These are phyloP conservation scores for Xylophagus ater DNA, from an alignment of 2,888 invertebrate species.

Conservation along the genomic window DNA sequence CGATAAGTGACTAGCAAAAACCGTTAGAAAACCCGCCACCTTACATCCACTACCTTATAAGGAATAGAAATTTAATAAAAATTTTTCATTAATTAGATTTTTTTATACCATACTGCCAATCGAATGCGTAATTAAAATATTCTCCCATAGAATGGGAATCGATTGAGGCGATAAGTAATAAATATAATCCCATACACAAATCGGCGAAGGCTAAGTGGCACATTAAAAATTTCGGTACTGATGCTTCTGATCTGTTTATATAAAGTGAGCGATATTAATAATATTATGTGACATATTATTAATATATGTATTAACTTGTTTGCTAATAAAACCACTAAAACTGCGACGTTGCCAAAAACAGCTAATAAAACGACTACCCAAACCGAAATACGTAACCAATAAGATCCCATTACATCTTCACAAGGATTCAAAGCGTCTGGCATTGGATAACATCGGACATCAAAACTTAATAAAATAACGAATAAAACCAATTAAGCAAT, in stretches of 20 bases:
- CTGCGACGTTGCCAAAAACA: slow-evolving; percentile 71
- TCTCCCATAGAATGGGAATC: slow-evolving; percentile 74
- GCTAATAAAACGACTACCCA: slow-evolving; percentile 80
- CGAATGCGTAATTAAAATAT: slow-evolving; percentile 82
- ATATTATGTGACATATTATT: neutral
- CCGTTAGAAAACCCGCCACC: slow-evolving; percentile 77
- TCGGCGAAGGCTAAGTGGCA: slow-evolving; percentile 81
- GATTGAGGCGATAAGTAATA: slow-evolving; percentile 70
- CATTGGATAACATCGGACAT: slow-evolving; percentile 56
- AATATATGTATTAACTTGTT: slow-evolving; percentile 34
- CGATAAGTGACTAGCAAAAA: slow-evolving; percentile 77
- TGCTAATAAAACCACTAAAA: slow-evolving; percentile 62
- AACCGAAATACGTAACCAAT: slow-evolving; percentile 66
- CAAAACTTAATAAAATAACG: slow-evolving; percentile 11
- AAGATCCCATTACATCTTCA: slow-evolving; percentile 79
- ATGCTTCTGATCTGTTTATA: slow-evolving; percentile 38
- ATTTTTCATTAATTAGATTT: neutral
- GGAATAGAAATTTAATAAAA: neutral
- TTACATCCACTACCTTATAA: slow-evolving; percentile 61
- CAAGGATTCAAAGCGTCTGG: slow-evolving; percentile 79
- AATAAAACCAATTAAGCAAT: neutral
- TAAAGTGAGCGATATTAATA: neutral
- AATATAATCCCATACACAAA: slow-evolving; percentile 75
- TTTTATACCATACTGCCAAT: slow-evolving; percentile 69
- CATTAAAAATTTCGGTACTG: slow-evolving; percentile 61